These are phyloP conservation scores for Takifugu flavidus DNA, from an alignment of 2,113 vertebrate species.

Conservation along the genomic window DNA sequence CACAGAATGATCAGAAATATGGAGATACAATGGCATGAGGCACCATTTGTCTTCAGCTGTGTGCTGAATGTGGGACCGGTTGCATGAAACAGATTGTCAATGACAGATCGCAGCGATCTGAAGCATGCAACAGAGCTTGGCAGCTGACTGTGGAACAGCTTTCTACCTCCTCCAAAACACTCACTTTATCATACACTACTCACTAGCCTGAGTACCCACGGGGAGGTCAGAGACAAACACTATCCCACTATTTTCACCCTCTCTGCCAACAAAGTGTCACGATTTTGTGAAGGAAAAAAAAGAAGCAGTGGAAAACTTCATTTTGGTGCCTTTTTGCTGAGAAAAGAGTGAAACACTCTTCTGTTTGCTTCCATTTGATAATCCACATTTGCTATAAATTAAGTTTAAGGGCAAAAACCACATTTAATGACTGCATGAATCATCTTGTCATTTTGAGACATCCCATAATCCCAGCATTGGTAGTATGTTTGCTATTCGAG, in stretches of 20 bases:
- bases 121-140: slow-evolving; percentile 36
- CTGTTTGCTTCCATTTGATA: slow-evolving; percentile 2
- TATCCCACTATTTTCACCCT: slow-evolving; percentile 33
- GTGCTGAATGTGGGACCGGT: no score
- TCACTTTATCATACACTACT: slow-evolving; percentile 27
- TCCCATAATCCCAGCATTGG: slow-evolving; percentile 3
- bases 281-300: slow-evolving; percentile 11
- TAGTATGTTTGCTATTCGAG: slow-evolving; percentile 18
- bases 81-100: slow-evolving; percentile 14
- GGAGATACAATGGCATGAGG: not conserved
- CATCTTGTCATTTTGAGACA: not conserved
- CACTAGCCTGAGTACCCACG: slow-evolving; percentile 30
- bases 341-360: not conserved
- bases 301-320: slow-evolving; percentile 4
- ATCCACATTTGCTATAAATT: slow-evolving; percentile 8
- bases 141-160: slow-evolving; percentile 45
- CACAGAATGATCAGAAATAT: not conserved
- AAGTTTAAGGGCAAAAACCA: not conserved
- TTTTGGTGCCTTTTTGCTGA: not conserved
- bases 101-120: slow-evolving; percentile 26
- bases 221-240: slow-evolving; percentile 29
- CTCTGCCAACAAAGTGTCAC: slow-evolving; percentile 33
- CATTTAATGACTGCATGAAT: slow-evolving; percentile 1
- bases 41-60: no score
- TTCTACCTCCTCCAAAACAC: slow-evolving; percentile 47